Percentiles rank a stretch among this genome's conserved stretches.
phyloP scores from a whole-genome alignment of 2,113 vertebrate species.

The Tetraodon nigroviridis region DNA sequence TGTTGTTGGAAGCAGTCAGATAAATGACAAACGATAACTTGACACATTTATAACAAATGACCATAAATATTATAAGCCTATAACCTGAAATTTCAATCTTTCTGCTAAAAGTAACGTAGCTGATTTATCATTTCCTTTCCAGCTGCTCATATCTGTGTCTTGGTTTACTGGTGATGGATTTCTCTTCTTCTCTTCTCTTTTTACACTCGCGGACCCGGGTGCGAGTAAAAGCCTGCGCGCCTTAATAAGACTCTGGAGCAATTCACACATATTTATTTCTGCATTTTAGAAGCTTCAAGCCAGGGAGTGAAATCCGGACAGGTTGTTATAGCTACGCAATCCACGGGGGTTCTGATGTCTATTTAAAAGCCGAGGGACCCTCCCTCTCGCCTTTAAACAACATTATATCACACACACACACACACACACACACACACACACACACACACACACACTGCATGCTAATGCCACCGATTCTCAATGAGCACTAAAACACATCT shows the following conservation, averaged over 20 bases:
- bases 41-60: no score
- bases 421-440: constrained; percentile 77
- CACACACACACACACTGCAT: constrained; percentile 77
- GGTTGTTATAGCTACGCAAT: constrained; percentile 87
- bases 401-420: constrained; percentile 80
- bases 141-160: background rate
- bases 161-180: constrained; percentile 17
- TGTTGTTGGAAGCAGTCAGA: no score
- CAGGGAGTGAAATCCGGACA: constrained; percentile 85
- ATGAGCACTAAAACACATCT: constrained; percentile 85
- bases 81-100: no score
- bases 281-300: constrained; percentile 84
- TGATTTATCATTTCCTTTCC: no score
- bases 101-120: no score
- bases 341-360: constrained; percentile 82
- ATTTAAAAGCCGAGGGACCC: constrained; percentile 80
- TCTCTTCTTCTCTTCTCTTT: constrained; percentile 22
- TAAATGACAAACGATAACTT: no score
- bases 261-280: constrained; percentile 75
- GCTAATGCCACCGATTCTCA: constrained; percentile 79
- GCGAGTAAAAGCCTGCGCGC: constrained; percentile 30
- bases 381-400: constrained; percentile 79
- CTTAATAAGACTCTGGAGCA: constrained; percentile 57
- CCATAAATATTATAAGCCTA: no score
- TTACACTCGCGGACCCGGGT: constrained; percentile 43